Conservation (phyloP, 1,140 invertebrate genomes). For the Branchinecta lindahli region DNA sequence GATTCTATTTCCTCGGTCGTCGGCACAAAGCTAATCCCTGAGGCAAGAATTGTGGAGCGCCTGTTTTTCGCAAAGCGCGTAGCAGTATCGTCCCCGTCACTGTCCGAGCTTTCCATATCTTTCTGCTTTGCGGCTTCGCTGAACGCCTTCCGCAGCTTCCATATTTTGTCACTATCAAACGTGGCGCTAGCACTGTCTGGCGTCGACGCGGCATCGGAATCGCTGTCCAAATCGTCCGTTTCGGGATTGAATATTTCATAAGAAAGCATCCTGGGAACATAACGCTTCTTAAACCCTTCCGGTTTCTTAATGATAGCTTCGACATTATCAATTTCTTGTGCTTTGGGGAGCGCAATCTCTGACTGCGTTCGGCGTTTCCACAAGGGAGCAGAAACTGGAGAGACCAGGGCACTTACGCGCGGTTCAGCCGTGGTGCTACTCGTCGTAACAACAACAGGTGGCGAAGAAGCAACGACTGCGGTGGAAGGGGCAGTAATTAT, state of each 20-base stretch:
- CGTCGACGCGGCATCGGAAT: constrained; percentile 48
- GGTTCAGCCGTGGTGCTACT: not conserved
- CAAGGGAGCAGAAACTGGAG: not conserved
- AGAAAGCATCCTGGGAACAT: constrained; percentile 51
- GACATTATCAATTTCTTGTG: not conserved
- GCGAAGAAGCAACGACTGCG: not conserved
- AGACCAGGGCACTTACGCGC: not conserved
- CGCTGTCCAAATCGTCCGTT: constrained; percentile 73
- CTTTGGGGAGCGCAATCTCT: not conserved
- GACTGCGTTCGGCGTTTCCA: not conserved
- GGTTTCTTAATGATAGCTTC: not conserved
- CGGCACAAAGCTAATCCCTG: not conserved
- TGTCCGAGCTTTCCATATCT: constrained; percentile 7
- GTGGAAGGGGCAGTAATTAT: not conserved
- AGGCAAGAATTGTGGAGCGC: not conserved
- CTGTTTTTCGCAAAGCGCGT: not conserved
- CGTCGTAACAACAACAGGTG: not conserved
- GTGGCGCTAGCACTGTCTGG: not conserved
- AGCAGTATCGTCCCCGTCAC: not conserved
- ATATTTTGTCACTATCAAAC: not conserved
- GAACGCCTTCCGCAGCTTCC: not conserved
- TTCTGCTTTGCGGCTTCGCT: not conserved
- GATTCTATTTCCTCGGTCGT: not conserved
- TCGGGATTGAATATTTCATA: constrained; percentile 76
- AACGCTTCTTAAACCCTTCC: constrained; percentile 16